Evolutionary conservation across 2,888 invertebrate genomes (phyloP), one percentile per base, ranked within the genome.

Genomic region (Parnassius apollo): DNA sequence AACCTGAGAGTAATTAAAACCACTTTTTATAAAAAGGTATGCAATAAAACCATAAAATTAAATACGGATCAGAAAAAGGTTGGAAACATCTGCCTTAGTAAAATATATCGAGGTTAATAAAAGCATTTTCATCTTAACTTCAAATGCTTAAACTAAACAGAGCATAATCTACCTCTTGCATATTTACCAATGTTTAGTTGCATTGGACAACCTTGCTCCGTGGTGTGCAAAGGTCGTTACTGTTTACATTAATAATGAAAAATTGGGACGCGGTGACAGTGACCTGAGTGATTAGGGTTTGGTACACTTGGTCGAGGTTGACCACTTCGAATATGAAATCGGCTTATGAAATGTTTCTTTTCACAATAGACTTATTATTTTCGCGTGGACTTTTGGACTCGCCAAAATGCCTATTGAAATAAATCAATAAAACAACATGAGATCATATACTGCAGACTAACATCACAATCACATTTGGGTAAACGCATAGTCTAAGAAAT

Each of bases 191-290:
- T 62, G 18, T 62, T 58, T 49, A 59, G 58, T 59, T 18, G 45
- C 55, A 44, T 49, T 11, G 13, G 13, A 44, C 49, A 45, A 42
- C 59, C 51, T 52, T 52, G 59, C 12, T 2, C 12, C 13, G 13
- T 52, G n/a, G 10, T 8, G 9, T 8, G 12, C 48, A 25, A n/a
- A 53, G 48, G 48, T 22, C 46, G 50, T 44, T 42, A 18, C 2
- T 59, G 45, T 56, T 42, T 56, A 48, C 35, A 35, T 22, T 13
- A 22, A 22, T 53, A 53, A 50, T 22, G 52, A 51, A 52, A 65
- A 64, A 66, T 65, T 64, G 65, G 60, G 64, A 61, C 65, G 51
- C 54, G 55, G 59, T 69, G 69, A 68, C 69, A 69, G 68, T 71
- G 71, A 69, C 68, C 68, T 57, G 62, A 59, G 64, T 63, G 60